Evolutionary conservation across 1,140 invertebrate species (phyloP).

Genomic region (Micrasema minimum): DNA sequence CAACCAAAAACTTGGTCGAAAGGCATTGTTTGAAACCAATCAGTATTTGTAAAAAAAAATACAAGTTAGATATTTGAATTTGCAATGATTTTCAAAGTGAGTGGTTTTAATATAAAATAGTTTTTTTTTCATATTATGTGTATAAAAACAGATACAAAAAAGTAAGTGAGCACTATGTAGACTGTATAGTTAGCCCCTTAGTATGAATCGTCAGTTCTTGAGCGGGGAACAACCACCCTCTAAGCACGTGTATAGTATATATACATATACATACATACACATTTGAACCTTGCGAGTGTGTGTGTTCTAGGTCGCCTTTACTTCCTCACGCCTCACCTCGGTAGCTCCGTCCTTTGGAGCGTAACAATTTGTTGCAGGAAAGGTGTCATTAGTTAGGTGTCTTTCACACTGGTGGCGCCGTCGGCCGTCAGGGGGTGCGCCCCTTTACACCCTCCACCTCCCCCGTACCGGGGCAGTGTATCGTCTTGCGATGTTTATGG

Average conservation of each 20-base stretch:
- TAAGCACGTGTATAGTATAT: constrained; percentile 2
- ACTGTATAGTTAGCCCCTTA: no score
- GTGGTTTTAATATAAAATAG: no score
- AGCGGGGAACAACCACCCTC: not conserved
- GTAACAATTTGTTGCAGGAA: constrained; percentile 57
- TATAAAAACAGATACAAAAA: no score
- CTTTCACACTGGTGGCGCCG: constrained; percentile 55
- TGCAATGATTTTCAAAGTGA: no score
- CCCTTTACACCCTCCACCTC: no score
- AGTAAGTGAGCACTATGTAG: no score
- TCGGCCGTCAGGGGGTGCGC: constrained; percentile 29
- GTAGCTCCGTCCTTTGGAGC: constrained; percentile 42
- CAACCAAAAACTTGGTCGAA: no score
- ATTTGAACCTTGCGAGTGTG: not conserved
- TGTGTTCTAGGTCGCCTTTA: constrained; percentile 18
- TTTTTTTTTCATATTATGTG: no score
- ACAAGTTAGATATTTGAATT: no score
- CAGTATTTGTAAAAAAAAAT: no score
- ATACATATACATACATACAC: not conserved
- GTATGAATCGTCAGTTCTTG: constrained; percentile 30
- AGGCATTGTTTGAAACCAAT: no score
- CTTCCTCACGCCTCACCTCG: constrained; percentile 16
- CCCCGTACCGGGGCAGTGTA: not conserved
- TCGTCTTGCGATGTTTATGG: constrained; percentile 22
- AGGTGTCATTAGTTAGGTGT: constrained; percentile 58